Evolutionary conservation across 2,113 vertebrate species (phyloP).

Genomic region (Scortum barcoo): DNA sequence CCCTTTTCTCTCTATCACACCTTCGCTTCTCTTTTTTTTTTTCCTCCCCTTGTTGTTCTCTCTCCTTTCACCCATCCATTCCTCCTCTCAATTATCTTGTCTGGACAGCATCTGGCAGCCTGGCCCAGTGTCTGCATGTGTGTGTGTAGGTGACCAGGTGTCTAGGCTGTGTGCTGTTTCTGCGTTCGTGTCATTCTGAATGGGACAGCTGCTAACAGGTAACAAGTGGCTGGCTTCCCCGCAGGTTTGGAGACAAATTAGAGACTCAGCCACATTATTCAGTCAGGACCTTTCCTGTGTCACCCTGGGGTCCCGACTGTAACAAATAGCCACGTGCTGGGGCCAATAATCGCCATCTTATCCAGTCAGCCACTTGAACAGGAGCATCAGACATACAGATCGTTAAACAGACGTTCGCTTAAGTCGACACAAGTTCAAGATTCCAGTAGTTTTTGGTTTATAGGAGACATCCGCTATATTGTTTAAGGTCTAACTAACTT

Average conservation of each 20-base stretch:
- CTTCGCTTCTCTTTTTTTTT: background rate
- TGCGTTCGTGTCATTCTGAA: conserved; percentile 65
- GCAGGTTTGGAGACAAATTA: conserved; percentile 66
- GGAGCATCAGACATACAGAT: background rate
- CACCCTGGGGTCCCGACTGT: conserved; percentile 22
- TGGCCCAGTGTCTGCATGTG: background rate
- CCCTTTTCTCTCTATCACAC: conserved; percentile 17
- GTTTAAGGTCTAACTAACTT: background rate
- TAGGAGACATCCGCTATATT: background rate
- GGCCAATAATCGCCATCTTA: conserved; percentile 5
- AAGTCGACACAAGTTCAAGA: background rate
- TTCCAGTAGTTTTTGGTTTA: background rate
- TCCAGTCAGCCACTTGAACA: conserved; percentile 19
- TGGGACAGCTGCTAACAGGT: conserved; percentile 64
- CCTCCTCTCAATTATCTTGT: conserved; percentile 55
- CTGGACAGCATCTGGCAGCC: conserved; percentile 65
- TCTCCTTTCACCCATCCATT: conserved; percentile 36
- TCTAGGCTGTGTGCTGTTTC: conserved; percentile 32
- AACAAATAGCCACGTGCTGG: conserved; percentile 29
- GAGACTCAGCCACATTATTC: conserved; percentile 47
- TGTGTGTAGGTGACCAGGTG: conserved; percentile 51
- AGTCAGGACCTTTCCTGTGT: conserved; percentile 44
- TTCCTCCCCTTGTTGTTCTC: conserved; percentile 28
- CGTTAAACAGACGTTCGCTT: background rate
- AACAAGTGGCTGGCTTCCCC: conserved; percentile 56